Evolutionary conservation across 23 tunicate genomes (phyloP), one percentile per base, ranked within the genome.

Genomic region (Aplidium turbinatum): DNA sequence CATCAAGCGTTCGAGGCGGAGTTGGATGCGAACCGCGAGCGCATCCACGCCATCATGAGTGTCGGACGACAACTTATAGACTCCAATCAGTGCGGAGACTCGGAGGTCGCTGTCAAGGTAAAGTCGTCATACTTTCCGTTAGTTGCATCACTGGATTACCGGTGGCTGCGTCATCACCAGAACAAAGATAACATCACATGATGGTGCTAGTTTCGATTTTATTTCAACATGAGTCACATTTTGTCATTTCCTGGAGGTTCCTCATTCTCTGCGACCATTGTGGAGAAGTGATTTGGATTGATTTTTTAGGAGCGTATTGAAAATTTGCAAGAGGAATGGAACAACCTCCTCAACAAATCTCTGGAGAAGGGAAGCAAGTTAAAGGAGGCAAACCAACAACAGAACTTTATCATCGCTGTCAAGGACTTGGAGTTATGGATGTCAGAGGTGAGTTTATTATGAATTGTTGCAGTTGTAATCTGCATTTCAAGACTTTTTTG

Each of bases 1-100:
- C 95, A 94, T 62, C 85, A 87, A 47, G 99, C 90, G 21, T 94
- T 94, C 56, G 85, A 86, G 33, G 94, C 90, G 0, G 99, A 94
- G 50, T 51, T 94, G 31, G 90, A 94, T 0, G 87, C 99, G 21
- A 94, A 87, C 75, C 78, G 77, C 73, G 95, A 94, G 33, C 46
- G 99, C 31, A 78, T 87, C 33, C 62, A 79, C 1, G 72, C 78
- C 0, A 78, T 94, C 6, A 55, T 94, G 13, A 50, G 47, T 24
- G 82, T 67, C 54, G 97, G 97, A 34, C 52, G 68, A 67, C 97
- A 84, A 68, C 86, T 91, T 1, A 91, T 91, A 34, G 79, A 79
- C 42, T 47, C 90, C 29, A 79, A 79, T 57, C 91, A 84, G 34
- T 91, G 90, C 61, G 90, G 83, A 47, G 97, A 84, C 0, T 91